Evolutionary conservation across 2,888 invertebrate genomes (phyloP), one percentile per base, ranked within the genome.

Genomic region (Troides oblongomaculatus): DNA sequence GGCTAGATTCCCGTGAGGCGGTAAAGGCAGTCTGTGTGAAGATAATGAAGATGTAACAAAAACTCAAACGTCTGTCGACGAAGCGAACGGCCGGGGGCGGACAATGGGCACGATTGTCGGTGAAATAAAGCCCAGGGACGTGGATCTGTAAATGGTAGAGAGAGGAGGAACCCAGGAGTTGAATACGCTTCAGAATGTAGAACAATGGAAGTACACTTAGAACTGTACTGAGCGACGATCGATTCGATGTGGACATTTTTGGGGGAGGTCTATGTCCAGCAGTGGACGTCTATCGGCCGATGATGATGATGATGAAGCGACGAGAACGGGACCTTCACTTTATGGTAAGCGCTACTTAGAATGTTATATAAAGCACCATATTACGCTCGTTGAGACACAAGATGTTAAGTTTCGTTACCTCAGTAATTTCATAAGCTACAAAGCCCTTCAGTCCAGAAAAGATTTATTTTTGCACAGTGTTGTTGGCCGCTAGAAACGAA

Each of bases 31-130:
- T 6, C 17, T 8, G 17, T 7, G 30, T 59, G 50, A 25, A 23
- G 59, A 59, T 25, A 59, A 59, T 59, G 65, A 66, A 23, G 23
- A 59, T 17, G 30, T 25, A 59, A 59, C 25, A 59, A 59, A 59
- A 66, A 60, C 58, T 59, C 46, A 59, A 66, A 66, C 17, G 59
- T 46, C 67, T 61, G 53, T 43, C 23, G 17, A 59, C 36, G 53
- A 66, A 67, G 43, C 56, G 61, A 62, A 66, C 46, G 17, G 59
- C 21, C 4, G 59, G 30, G 25, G 30, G 14, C 18, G 30, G 12
- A 30, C 59, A 59, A 30, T 59, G 59, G 2, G 59, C 23, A 18
- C 14, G 25, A 59, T 59, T 59, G 59, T 12, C 59, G 23, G 59
- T 17, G 17, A 25, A 59, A 59, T 59, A 59, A 59, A 59, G 36